phyloP scores from a whole-genome alignment of 2,113 vertebrate species.

The Xenopus laevis region DNA sequence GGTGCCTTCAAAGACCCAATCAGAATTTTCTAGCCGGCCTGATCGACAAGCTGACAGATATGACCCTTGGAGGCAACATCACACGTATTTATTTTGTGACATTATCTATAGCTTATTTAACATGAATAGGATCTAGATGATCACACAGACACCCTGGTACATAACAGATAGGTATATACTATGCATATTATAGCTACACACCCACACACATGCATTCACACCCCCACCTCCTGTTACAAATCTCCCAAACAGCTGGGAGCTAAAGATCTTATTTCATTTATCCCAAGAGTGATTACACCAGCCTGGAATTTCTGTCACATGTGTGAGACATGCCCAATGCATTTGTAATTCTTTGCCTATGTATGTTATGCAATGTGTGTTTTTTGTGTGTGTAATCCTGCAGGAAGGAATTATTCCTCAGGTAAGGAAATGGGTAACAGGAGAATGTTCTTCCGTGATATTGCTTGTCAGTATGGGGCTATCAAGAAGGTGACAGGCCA shows the following conservation, averaged over 20 bases:
- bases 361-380: conserved; percentile 13
- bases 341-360: conserved; percentile 20
- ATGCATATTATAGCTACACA: too few species aligned
- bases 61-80: too few species aligned
- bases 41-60: too few species aligned
- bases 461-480: neutral
- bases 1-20: too few species aligned
- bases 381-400: neutral
- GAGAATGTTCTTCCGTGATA: neutral
- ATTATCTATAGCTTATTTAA: too few species aligned
- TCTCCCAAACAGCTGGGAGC: conserved; percentile 38
- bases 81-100: too few species aligned
- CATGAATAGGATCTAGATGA: too few species aligned
- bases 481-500: too few species aligned
- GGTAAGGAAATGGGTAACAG: neutral
- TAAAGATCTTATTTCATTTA: conserved; percentile 31
- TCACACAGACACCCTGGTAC: too few species aligned
- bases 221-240: conserved; percentile 1
- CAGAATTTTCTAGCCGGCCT: too few species aligned
- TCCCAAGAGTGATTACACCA: conserved; percentile 35
- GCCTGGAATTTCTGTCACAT: conserved; percentile 36
- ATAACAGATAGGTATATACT: too few species aligned
- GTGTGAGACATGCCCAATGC: neutral
- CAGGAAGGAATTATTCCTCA: neutral
- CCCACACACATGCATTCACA: too few species aligned